Evolutionary conservation across 2,888 invertebrate genomes (phyloP), one percentile per base, ranked within the genome.

Genomic region (Sphaerophoria rueppellii): DNA sequence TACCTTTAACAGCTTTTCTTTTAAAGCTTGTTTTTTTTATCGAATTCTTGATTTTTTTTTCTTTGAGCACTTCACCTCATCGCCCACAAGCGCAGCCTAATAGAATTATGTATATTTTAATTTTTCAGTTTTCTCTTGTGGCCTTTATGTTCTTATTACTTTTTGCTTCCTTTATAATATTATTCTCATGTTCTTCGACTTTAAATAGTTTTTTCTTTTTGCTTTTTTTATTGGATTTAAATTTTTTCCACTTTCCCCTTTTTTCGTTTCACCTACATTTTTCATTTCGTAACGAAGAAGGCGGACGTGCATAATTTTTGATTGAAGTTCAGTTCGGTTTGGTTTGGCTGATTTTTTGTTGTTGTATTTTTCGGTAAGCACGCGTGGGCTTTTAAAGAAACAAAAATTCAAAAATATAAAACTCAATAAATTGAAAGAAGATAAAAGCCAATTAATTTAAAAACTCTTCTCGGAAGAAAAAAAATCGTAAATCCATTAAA

Each of bases 191-290:
- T 14, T 48, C 7, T 37, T 50, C 67, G 60, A 58, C 80, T 76
- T 75, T 48, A 69, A 83, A 79, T 79, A 83, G 79, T 71, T 83
- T 40, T 83, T 83, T 80, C n/a, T 71, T 83, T 37, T 83, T 83
- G n/a, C n/a, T 80, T 2, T 24, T 24, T 24, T 24, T 24, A 75
- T 80, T 83, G 75, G 71, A 71, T 75, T 83, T 76, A 57, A 24
- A 52, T 52, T 60, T 32, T 34, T 24, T 11, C 24, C 65, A 40
- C 16, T 11, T 2, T 40, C 4, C 40, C 11, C 67, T 43, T 16
- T 60, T 65, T 57, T 24, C 6, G 67, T 4, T 40, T 67, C 40
- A 32, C 67, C 40, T n/a, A 24, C 24, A 24, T 24, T 24, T 24
- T 24, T 24, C 24, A 40, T 54, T 54, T 67, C 54, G 43, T 16